phyloP scores from a whole-genome alignment of 2,113 vertebrate species.

The Pterocles burchelli region DNA sequence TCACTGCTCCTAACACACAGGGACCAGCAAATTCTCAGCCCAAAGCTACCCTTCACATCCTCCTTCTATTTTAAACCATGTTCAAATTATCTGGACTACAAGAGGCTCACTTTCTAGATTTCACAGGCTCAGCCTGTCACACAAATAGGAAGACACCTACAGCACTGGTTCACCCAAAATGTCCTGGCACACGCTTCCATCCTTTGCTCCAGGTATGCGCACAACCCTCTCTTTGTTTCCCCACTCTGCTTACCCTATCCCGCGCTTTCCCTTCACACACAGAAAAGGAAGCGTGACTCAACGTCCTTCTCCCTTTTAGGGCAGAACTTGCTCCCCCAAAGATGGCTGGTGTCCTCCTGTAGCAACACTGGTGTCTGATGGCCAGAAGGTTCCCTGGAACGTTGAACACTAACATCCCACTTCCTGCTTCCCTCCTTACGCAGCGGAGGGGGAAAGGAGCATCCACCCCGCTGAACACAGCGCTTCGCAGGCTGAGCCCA shows the following conservation, averaged over 20 bases:
- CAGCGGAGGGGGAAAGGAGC: too few relatives aligned
- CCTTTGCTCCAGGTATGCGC: neutral
- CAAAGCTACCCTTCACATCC: neutral
- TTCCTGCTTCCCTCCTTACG: neutral
- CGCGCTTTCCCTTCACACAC: fast-evolving
- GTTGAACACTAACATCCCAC: fast-evolving
- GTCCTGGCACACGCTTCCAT: fast-evolving
- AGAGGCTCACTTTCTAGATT: fast-evolving
- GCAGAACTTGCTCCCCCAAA: neutral
- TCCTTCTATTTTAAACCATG: neutral
- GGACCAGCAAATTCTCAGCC: neutral
- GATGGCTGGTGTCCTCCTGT: neutral
- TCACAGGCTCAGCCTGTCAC: neutral
- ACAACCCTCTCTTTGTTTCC: neutral
- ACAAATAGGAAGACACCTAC: neutral
- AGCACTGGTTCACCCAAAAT: neutral
- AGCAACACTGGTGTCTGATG: too few relatives aligned
- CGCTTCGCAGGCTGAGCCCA: fast-evolving
- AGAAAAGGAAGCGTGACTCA: neutral
- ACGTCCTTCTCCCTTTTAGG: fast-evolving
- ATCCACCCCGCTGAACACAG: fast-evolving
- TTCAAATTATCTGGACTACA: fast-evolving
- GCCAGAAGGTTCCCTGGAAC: neutral
- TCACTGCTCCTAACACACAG: neutral
- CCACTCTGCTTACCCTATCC: neutral